phyloP scores from a whole-genome alignment of 1,140 invertebrate genomes.

The Penaeus chinensis region DNA sequence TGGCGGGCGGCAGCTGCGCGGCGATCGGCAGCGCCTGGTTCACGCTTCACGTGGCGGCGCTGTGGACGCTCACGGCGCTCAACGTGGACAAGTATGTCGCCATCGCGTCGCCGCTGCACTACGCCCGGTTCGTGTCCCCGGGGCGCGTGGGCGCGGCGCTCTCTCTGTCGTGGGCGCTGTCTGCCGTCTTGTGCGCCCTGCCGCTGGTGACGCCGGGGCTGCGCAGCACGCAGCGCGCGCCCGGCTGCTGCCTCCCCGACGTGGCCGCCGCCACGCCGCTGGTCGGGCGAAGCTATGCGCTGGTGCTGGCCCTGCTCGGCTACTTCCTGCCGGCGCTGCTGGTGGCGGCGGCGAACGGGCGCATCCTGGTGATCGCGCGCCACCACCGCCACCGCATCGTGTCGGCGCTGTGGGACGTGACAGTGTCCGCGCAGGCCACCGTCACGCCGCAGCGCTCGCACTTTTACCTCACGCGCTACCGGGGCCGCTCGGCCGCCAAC shows the following conservation, averaged over 20 bases:
- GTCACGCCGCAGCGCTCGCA: constrained; percentile 85
- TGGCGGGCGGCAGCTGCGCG: constrained; percentile 37
- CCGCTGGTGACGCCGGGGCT: constrained; percentile 67
- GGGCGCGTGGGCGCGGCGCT: constrained; percentile 73
- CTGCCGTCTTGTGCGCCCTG: constrained; percentile 69
- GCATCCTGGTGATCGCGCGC: constrained; percentile 80
- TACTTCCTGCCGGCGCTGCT: constrained; percentile 75
- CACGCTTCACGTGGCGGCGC: constrained; percentile 78
- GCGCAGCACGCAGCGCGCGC: constrained; percentile 70
- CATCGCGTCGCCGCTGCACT: constrained; percentile 81
- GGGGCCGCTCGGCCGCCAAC: constrained; percentile 76
- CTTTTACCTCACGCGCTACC: constrained; percentile 73
- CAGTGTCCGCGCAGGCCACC: constrained; percentile 83
- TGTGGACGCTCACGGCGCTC: constrained; percentile 83
- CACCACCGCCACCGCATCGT: constrained; percentile 86
- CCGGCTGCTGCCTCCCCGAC: constrained; percentile 76
- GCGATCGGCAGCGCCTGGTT: constrained; percentile 68
- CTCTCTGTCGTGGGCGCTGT: constrained; percentile 39
- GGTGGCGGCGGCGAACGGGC: constrained; percentile 77
- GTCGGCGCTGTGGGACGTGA: constrained; percentile 86
- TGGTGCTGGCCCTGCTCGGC: constrained; percentile 72
- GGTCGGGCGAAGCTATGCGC: constrained; percentile 66
- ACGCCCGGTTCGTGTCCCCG: constrained; percentile 76
- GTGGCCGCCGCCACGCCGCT: constrained; percentile 73
- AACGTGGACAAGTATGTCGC: constrained; percentile 84